Percentiles rank a stretch among this genome's conserved stretches.
phyloP scores from a whole-genome alignment of 2,113 vertebrate genomes.

The Dicaeum eximium region DNA sequence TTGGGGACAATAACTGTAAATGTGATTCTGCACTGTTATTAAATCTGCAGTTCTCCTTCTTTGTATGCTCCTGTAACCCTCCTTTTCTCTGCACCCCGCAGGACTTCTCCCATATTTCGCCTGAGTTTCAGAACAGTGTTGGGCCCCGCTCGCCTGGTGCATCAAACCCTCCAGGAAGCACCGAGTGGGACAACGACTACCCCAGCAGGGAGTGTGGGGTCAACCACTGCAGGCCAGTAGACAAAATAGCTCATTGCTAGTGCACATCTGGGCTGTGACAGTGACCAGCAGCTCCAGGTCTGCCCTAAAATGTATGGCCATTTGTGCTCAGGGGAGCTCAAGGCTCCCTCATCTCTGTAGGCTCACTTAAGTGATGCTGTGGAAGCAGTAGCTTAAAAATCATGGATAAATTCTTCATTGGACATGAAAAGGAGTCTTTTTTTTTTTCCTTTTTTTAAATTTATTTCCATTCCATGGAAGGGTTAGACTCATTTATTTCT shows the following conservation, averaged over 20 bases:
- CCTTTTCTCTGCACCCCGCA: constrained; percentile 29
- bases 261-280: background rate
- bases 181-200: constrained; percentile 94
- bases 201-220: constrained; percentile 93
- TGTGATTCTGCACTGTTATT: accelerated
- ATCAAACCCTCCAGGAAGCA: constrained; percentile 81
- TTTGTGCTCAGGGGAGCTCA: background rate
- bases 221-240: constrained; percentile 92
- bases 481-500: background rate
- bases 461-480: background rate
- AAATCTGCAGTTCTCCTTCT: background rate
- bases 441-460: background rate
- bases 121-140: constrained; percentile 91
- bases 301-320: background rate
- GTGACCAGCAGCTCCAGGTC: background rate
- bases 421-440: background rate
- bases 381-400: background rate
- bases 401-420: background rate
- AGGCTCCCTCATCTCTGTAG: background rate
- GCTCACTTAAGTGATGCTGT: background rate
- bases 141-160: constrained; percentile 90
- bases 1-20: background rate
- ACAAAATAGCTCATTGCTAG: background rate
- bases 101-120: constrained; percentile 92
- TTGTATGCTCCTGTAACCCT: background rate